Conservation (phyloP, 1,140 invertebrate genomes). For the Drosophila pseudoobscura region DNA sequence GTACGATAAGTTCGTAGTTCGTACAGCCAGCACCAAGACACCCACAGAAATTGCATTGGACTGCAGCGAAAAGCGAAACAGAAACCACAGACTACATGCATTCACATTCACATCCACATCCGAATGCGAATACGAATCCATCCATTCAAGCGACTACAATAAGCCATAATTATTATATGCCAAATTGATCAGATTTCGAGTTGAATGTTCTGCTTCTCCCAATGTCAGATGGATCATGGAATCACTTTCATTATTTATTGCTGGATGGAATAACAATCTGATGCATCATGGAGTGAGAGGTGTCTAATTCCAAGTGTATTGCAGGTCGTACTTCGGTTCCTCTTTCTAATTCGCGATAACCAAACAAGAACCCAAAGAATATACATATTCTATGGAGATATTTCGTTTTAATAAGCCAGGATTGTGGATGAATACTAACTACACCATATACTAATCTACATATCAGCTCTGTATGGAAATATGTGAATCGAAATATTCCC, state of each 20-base stretch:
- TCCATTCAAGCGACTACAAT: constrained; percentile 58
- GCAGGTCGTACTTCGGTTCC: background rate
- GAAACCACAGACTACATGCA: constrained; percentile 39
- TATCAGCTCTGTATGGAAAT: no score
- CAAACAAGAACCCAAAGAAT: no score
- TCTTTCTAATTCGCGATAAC: no score
- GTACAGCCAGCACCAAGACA: constrained; percentile 1
- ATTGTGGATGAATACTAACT: no score
- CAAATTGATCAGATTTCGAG: constrained; percentile 56
- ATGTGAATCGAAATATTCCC: no score
- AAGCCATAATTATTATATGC: constrained; percentile 78
- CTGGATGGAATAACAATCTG: constrained; percentile 3
- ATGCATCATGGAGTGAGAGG: constrained; percentile 21
- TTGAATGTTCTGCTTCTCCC: constrained; percentile 16
- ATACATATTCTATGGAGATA: no score
- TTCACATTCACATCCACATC: background rate
- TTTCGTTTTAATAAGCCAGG: no score
- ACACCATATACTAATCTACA: no score
- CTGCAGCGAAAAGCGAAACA: constrained; percentile 17
- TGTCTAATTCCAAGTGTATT: background rate
- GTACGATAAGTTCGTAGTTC: constrained; percentile 26
- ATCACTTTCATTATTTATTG: constrained; percentile 18
- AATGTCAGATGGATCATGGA: constrained; percentile 44
- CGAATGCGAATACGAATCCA: constrained; percentile 13
- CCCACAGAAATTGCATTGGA: constrained; percentile 42